These are phyloP conservation scores for Valencia hispanica DNA, from an alignment of 2,797 vertebrate species.

Conservation along the genomic window DNA sequence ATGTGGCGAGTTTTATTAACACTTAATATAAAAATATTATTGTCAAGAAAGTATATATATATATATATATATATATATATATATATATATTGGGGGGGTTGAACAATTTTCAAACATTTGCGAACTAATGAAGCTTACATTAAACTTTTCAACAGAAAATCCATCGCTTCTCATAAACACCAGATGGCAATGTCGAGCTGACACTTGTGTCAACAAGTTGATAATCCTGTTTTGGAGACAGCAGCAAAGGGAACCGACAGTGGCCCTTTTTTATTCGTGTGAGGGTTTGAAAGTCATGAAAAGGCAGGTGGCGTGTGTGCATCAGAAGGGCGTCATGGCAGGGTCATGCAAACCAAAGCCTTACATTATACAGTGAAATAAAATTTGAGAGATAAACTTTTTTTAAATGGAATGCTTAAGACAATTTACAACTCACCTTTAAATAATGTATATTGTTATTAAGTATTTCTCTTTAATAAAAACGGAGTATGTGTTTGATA, in stretches of 20 bases:
- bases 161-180: background rate
- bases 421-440: background rate
- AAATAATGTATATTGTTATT: background rate
- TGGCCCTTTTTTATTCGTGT: constrained; percentile 14
- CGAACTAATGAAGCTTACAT: too few species aligned
- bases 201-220: background rate
- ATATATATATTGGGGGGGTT: too few species aligned
- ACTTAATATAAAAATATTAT: background rate
- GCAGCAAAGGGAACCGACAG: background rate
- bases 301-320: background rate
- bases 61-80: too few species aligned
- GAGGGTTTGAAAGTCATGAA: constrained; percentile 20
- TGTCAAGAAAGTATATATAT: too few species aligned
- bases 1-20: background rate
- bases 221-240: background rate
- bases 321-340: background rate
- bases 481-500: background rate
- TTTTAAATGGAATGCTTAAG: background rate
- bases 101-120: too few species aligned
- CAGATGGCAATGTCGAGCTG: constrained; percentile 38
- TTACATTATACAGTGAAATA: background rate
- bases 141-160: background rate
- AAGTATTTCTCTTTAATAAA: background rate
- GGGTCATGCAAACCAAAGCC: constrained; percentile 6
- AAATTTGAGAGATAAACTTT: background rate